Conservation (phyloP, 2,797 vertebrate genomes). For the Euphonia xanthogaster region DNA sequence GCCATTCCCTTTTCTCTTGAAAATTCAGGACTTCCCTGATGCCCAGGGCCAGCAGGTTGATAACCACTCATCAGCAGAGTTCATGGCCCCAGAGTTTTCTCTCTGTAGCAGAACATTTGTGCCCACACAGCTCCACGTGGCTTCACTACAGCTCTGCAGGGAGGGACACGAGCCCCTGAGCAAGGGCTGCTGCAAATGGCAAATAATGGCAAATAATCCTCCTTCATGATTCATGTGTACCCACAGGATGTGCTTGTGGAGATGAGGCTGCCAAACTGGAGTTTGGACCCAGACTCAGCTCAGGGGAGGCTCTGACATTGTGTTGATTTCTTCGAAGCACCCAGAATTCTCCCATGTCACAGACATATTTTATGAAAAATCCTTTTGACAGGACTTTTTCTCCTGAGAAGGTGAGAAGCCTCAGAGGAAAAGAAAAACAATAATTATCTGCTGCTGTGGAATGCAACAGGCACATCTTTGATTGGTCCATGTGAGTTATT, state of each 20-base stretch:
- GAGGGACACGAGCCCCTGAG: background rate
- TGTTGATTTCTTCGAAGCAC: background rate
- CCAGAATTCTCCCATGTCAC: background rate
- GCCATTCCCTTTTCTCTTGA: background rate
- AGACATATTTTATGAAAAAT: too few relatives aligned
- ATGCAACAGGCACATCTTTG: too few relatives aligned
- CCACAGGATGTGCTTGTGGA: background rate
- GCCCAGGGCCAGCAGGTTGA: background rate
- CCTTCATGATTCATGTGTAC: accelerated
- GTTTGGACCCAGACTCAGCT: background rate
- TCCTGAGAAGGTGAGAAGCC: too few relatives aligned
- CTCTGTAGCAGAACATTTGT: background rate
- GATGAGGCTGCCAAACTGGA: background rate
- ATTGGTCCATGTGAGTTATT: too few relatives aligned
- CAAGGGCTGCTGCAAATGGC: background rate
- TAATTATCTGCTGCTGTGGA: too few relatives aligned
- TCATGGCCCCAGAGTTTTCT: background rate
- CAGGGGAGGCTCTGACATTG: background rate
- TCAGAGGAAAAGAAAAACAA: too few relatives aligned
- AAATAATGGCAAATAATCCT: background rate
- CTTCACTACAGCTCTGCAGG: background rate
- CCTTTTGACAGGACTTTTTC: too few relatives aligned
- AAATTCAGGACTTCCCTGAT: background rate
- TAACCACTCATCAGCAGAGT: background rate
- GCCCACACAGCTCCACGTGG: background rate